These are phyloP conservation scores for Ursus arctos DNA, from an alignment of 2,113 vertebrate genomes.

Conservation along the genomic window DNA sequence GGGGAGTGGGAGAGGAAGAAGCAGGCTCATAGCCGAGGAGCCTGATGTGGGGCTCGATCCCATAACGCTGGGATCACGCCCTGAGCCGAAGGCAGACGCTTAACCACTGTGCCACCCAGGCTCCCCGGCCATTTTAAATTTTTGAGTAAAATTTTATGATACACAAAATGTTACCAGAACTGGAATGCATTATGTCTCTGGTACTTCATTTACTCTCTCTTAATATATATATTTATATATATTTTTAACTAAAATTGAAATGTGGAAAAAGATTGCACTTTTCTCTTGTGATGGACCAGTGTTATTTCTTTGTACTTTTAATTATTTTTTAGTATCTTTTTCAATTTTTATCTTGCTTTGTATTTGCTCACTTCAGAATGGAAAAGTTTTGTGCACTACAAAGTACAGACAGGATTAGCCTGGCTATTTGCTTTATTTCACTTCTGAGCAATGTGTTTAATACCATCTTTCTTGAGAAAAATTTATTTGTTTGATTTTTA, in stretches of 20 bases:
- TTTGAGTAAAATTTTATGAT: slow-evolving; percentile 29
- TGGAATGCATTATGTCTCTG: background rate
- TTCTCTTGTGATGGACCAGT: background rate
- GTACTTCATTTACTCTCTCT: background rate
- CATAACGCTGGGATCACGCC: too few relatives aligned
- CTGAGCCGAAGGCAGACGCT: too few relatives aligned
- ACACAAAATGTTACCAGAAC: background rate
- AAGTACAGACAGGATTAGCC: background rate
- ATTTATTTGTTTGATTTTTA: background rate
- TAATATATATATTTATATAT: background rate
- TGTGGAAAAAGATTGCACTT: background rate
- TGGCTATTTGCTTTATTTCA: background rate
- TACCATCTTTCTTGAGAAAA: slow-evolving; percentile 15
- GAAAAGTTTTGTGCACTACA: background rate
- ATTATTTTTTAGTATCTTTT: background rate
- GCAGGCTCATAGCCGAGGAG: too few relatives aligned
- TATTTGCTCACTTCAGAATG: background rate
- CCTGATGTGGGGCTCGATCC: too few relatives aligned
- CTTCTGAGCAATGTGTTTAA: background rate
- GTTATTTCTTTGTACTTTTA: background rate
- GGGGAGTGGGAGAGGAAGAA: too few relatives aligned
- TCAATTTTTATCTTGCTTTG: slow-evolving; percentile 10
- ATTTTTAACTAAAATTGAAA: background rate
- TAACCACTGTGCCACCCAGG: too few relatives aligned
- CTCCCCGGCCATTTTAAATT: background rate